Conservation (phyloP, 2,888 invertebrate species). For the Dicycla oo region DNA sequence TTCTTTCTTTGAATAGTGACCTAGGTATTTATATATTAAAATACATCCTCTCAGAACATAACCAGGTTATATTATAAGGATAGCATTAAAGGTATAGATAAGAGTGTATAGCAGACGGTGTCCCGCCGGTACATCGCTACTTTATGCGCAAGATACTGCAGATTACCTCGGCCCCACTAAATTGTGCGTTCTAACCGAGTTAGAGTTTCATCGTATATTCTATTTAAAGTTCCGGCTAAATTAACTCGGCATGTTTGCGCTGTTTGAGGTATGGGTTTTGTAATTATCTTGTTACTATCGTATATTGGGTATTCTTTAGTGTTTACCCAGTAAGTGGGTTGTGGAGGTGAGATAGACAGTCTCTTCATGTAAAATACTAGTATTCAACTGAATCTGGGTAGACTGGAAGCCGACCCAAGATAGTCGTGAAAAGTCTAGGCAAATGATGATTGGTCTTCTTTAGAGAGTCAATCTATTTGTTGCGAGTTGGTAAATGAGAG, state of each 20-base stretch:
- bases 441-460: no score
- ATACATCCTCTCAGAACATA: neutral
- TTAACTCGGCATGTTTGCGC: conserved; percentile 47
- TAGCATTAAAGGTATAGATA: neutral
- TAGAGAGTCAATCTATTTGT: no score
- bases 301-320: no score
- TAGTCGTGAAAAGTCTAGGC: no score
- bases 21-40: no score
- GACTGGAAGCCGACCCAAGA: no score
- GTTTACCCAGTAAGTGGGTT: no score
- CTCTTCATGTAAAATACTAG: no score
- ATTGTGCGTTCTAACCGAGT: conserved; percentile 59
- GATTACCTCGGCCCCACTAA: conserved; percentile 64
- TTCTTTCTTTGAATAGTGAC: no score
- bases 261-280: conserved; percentile 37
- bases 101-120: conserved; percentile 30
- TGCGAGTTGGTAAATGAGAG: no score
- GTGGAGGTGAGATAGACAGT: no score
- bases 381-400: no score
- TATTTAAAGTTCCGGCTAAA: conserved; percentile 57
- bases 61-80: neutral
- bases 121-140: conserved; percentile 43
- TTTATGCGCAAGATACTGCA: conserved; percentile 65
- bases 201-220: conserved; percentile 53
- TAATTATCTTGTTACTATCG: conserved; percentile 39